phyloP scores from a whole-genome alignment of 37 sponge, comb jelly and placozoan genomes.

The Amphimedon queenslandica region DNA sequence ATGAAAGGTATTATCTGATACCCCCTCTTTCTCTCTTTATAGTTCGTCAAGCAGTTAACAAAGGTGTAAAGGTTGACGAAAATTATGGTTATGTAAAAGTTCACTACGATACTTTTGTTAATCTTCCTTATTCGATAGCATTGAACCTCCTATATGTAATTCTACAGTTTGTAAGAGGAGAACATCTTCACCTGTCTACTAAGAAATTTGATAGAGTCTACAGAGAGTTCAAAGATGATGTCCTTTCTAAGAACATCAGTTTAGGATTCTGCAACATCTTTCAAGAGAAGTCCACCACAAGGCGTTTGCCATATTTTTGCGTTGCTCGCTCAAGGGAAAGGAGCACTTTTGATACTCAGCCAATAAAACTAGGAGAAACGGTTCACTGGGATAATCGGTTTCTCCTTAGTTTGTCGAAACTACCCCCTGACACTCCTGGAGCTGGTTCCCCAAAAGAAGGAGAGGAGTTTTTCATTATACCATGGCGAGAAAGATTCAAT shows the following conservation, averaged over 20 bases:
- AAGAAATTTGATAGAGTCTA: neutral
- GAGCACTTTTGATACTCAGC: neutral
- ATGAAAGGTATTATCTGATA: too few species aligned
- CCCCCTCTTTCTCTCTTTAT: neutral
- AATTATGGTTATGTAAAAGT: slow-evolving; percentile 12
- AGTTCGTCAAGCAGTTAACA: neutral
- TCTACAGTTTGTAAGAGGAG: slow-evolving; percentile 1
- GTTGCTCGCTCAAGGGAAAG: neutral
- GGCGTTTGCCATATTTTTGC: neutral
- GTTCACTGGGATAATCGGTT: slow-evolving; percentile 61
- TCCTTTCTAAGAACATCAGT: neutral
- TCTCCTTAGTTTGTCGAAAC: slow-evolving; percentile 13
- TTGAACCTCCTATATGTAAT: slow-evolving; percentile 6
- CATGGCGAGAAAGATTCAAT: slow-evolving; percentile 5
- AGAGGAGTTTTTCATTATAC: slow-evolving; percentile 18
- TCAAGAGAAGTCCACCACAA: too few species aligned
- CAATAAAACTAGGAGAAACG: slow-evolving; percentile 34
- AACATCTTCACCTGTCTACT: neutral
- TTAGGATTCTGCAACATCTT: slow-evolving; percentile 6
- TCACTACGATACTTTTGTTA: neutral
- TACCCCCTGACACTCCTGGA: neutral
- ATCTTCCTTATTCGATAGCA: slow-evolving; percentile 9
- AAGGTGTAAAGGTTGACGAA: neutral
- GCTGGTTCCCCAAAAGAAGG: neutral
- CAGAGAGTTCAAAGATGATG: neutral